phyloP scores from a whole-genome alignment of 2,888 invertebrate genomes.

The Callosobruchus maculatus region DNA sequence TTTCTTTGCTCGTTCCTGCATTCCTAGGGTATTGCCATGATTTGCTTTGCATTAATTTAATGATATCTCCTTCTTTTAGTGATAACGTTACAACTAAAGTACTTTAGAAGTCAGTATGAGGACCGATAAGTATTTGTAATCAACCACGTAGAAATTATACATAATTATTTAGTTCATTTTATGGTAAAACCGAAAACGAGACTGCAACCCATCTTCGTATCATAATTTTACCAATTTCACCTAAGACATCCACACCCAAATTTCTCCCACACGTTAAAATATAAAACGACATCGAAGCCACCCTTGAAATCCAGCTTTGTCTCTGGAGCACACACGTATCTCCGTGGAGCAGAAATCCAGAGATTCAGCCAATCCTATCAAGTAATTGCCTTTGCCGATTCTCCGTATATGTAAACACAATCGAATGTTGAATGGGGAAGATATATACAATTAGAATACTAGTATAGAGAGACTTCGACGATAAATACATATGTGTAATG shows the following conservation, averaged over 20 bases:
- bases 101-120: too few species aligned
- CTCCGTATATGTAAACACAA: constrained; percentile 31
- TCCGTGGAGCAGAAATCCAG: constrained; percentile 6
- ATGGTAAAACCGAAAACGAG: too few species aligned
- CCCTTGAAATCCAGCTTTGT: not conserved
- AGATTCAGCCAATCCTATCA: constrained; percentile 28
- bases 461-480: not conserved
- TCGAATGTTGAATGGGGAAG: constrained; percentile 27
- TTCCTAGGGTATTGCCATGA: too few species aligned
- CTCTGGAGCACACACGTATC: not conserved
- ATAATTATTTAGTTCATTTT: too few species aligned
- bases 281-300: not conserved
- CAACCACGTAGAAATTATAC: too few species aligned
- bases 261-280: not conserved
- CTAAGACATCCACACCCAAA: not conserved
- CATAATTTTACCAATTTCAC: not conserved
- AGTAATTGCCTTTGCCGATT: constrained; percentile 33
- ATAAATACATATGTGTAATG: not conserved
- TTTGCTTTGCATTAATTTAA: too few species aligned
- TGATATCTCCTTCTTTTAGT: too few species aligned
- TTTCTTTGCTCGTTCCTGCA: too few species aligned
- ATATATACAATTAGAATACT: constrained; percentile 27
- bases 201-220: too few species aligned
- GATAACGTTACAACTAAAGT: too few species aligned
- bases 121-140: too few species aligned